Evolutionary conservation across 35 echinoderm and acorn worm species (phyloP).

Genomic region (Apostichopus californicus): DNA sequence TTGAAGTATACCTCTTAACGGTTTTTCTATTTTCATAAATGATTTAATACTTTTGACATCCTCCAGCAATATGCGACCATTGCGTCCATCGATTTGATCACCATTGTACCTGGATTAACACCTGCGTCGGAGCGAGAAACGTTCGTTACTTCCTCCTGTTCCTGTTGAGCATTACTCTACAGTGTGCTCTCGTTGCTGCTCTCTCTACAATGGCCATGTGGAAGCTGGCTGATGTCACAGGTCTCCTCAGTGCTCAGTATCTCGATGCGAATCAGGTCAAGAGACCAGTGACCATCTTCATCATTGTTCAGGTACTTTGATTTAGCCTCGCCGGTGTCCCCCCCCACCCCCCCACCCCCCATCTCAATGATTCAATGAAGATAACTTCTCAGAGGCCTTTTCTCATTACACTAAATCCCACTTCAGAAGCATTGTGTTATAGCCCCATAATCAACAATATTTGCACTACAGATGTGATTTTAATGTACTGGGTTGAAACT

Average conservation of each 20-base stretch:
- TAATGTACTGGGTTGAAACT: too few species aligned
- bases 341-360: too few species aligned
- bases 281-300: conserved; percentile 42
- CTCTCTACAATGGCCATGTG: conserved; percentile 18
- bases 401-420: too few species aligned
- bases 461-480: too few species aligned
- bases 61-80: conserved; percentile 79
- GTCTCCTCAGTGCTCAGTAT: background rate
- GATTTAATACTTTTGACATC: conserved; percentile 25
- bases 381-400: too few species aligned
- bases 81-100: conserved; percentile 94
- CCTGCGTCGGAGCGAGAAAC: conserved; percentile 85
- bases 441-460: too few species aligned
- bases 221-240: background rate
- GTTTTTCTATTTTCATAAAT: background rate
- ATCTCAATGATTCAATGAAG: too few species aligned
- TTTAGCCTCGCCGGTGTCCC: too few species aligned
- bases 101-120: conserved; percentile 94
- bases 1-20: background rate
- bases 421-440: too few species aligned
- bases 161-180: conserved; percentile 60
- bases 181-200: conserved; percentile 17
- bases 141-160: conserved; percentile 67
- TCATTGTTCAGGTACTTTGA: conserved; percentile 27
- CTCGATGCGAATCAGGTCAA: conserved; percentile 10